Conservation (phyloP, 2,888 invertebrate species). For the Pterostichus niger region DNA sequence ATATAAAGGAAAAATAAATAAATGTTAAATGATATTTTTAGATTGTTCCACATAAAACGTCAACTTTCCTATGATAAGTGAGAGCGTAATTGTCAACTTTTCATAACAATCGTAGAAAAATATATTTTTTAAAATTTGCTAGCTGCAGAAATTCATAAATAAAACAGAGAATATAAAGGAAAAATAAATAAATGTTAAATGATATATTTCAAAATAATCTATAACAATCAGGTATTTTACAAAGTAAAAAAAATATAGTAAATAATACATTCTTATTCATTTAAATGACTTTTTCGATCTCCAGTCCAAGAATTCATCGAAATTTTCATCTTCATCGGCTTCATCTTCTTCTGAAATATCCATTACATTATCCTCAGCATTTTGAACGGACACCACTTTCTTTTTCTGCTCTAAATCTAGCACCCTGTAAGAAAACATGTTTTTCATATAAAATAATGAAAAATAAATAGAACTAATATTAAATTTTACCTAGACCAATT, state of each 20-base stretch:
- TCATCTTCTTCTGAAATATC: constrained; percentile 80
- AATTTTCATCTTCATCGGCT: constrained; percentile 83
- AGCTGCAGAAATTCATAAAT: too few species aligned
- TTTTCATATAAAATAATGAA: constrained; percentile 8
- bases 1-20: too few species aligned
- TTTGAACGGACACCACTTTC: constrained; percentile 79
- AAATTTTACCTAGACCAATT: constrained; percentile 86
- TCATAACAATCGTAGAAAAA: too few species aligned
- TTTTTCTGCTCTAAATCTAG: constrained; percentile 90
- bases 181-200: not conserved
- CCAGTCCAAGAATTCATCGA: constrained; percentile 94
- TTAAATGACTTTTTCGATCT: constrained; percentile 87
- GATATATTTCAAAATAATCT: constrained; percentile 23
- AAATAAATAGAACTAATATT: not conserved
- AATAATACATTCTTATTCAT: constrained; percentile 64
- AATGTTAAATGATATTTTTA: too few species aligned
- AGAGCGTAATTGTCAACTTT: too few species aligned
- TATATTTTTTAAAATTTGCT: too few species aligned
- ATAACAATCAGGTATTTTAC: not conserved
- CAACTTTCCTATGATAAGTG: too few species aligned
- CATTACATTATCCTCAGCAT: constrained; percentile 74
- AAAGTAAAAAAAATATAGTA: constrained; percentile 23
- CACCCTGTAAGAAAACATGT: constrained; percentile 81
- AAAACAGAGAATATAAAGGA: too few species aligned
- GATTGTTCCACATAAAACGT: too few species aligned